Base-by-base conservation (phyloP, 2,888 invertebrate species). In the Brachypterus glaber region DNA sequence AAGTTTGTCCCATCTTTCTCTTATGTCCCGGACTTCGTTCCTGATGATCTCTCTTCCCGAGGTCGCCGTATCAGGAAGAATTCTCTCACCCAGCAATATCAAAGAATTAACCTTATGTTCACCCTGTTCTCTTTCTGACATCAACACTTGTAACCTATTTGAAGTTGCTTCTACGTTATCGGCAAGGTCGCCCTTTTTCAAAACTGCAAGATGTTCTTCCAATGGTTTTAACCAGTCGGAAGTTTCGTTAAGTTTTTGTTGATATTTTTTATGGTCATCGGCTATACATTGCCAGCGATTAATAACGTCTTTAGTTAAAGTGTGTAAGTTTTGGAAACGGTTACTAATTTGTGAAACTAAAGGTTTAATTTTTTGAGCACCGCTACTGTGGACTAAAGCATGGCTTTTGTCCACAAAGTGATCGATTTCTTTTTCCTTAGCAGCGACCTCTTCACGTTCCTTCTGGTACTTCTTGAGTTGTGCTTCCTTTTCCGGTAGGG, bases 51-150 rank as follows among this genome's bases (percentile, higher is more conserved):
- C 95, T 44, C 95, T 76, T 1, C 95, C 95, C 50, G 82, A 80
- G 1, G 93, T 83, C 7, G 92, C 87, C 2, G 93, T 96, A 62
- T 91, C 90, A 0, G 92, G 88, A 43, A 91, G 74, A n/a, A 95
- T 76, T 60, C 84, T 82, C 57, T 96, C 95, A 2, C 90, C 90
- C 1, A 83, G 74, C 2, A 79, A 72, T 9, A 82, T 80, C 12
- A 91, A 65, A 25, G 79, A 75, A 36, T 77, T 74, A 18, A 95
- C 71, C 51, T 85, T 79, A 52, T 81, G 79, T 51, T 86, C 82
- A 1, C 88, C 89, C 57, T 87, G 83, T 49, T 92, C 90, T 48
- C 79, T 77, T 58, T 92, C 92, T 7, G 84, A 71, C 33, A 82
- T 60, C 35, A 88, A 68, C 2, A 82, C 71, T 64, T 84, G 82